Base-by-base conservation (phyloP, 2,888 invertebrate species). In the Caenorhabditis drosophilae region DNA sequence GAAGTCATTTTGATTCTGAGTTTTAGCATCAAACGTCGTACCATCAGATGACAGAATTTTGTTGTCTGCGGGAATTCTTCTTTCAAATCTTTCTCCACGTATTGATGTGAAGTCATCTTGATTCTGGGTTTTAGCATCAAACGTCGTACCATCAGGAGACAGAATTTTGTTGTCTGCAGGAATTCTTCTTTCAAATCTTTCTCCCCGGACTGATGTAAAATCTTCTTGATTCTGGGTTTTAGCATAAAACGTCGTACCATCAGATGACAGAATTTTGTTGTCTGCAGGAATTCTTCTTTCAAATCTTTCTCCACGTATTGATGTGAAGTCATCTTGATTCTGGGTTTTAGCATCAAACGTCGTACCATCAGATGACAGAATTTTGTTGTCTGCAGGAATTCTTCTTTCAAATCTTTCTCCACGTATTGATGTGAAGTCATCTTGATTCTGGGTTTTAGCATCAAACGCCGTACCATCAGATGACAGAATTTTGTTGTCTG, bases 101-200 rank as follows among this genome's bases (percentile, higher is more conserved):
- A 64, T 52, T 11, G 52, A 25, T 11, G 36, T 27, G 52, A 53
- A 76, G 11, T 76, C 75, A 4, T 38, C 26, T 23, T 52, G 64
- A 23, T 53, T 70, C 34, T 50, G 51, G 1, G 70, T 75, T 44
- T 62, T 60, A 0, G 49, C 51, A 4, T 44, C 56, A 40, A 76
- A 77, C n/a, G 31, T 23, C 2, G 47, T 26, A 11, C 70, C 74
- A 22, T 75, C 63, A 9, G 66, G 61, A 42, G 64, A 52, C 20
- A 77, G 48, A 16, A 78, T 38, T 23, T 76, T 52, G 15, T 75
- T 69, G 45, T 77, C 77, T 15, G 38, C 35, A 12, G 78, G 75
- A 16, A 53, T 47, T 36, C 46, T 52, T 23, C 47, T 41, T 12
- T 62, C 75, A 38, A 61, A 67, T 15, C 75, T 57, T 35, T 75